Percentiles rank a stretch among this genome's conserved stretches.
Conservation (phyloP, 1,140 invertebrate species). For the Sesamia nonagrioides region DNA sequence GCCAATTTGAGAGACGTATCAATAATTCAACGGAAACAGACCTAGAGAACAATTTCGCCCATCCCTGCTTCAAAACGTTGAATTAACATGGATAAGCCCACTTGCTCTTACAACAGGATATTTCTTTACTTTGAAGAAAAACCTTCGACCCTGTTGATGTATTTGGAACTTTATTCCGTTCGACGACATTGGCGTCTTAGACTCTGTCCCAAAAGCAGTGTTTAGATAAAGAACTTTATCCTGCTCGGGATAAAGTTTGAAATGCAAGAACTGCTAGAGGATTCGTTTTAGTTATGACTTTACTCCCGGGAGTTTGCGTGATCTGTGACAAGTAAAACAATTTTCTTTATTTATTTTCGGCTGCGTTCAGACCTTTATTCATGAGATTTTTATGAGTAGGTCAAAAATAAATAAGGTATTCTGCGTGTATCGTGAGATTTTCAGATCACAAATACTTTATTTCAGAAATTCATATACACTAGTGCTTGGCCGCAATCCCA, state of each 20-base stretch:
- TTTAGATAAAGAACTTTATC: too few relatives aligned
- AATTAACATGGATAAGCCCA: conserved; percentile 14
- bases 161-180: too few relatives aligned
- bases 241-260: too few relatives aligned
- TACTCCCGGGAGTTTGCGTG: neutral
- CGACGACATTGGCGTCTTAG: too few relatives aligned
- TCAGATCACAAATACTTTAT: too few relatives aligned
- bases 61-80: neutral
- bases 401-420: too few relatives aligned
- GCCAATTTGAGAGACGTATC: conserved; percentile 28
- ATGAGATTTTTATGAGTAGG: neutral
- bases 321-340: too few relatives aligned
- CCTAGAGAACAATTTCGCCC: conserved; percentile 16
- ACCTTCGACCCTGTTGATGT: too few relatives aligned
- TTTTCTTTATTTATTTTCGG: neutral
- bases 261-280: neutral
- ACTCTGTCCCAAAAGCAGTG: too few relatives aligned
- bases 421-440: too few relatives aligned
- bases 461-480: too few relatives aligned
- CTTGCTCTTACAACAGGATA: neutral
- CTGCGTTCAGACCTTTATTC: neutral
- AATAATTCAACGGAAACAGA: conserved; percentile 35
- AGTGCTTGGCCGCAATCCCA: too few relatives aligned
- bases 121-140: neutral
- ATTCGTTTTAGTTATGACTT: neutral